Conservation (phyloP, 2,888 invertebrate genomes). For the Hydrotaea diabolus region DNA sequence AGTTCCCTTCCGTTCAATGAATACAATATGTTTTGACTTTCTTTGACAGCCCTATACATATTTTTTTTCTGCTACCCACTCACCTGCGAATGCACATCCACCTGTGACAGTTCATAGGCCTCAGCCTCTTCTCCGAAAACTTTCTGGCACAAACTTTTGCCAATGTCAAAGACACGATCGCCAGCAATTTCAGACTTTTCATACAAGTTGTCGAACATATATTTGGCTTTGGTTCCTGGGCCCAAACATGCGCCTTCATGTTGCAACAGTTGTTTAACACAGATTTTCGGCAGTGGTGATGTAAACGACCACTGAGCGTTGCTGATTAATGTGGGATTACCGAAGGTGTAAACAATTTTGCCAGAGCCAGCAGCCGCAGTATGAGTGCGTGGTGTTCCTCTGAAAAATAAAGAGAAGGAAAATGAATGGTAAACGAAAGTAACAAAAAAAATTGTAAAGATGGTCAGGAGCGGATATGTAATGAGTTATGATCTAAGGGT, state of each 20-base stretch:
- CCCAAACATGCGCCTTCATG: slow-evolving; percentile 81
- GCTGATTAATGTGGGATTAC: slow-evolving; percentile 82
- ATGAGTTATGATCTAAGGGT: no score
- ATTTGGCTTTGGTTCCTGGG: slow-evolving; percentile 78
- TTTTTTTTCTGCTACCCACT: slow-evolving; percentile 40
- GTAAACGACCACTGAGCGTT: slow-evolving; percentile 75
- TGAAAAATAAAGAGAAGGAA: slow-evolving; percentile 48
- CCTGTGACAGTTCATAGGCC: slow-evolving; percentile 77
- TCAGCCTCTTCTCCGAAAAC: slow-evolving; percentile 73
- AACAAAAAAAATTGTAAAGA: neutral
- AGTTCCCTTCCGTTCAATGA: no score
- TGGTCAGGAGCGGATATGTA: neutral
- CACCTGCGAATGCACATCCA: slow-evolving; percentile 76
- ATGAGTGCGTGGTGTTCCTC: slow-evolving; percentile 73
- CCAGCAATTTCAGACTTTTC: slow-evolving; percentile 76
- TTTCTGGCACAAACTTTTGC: slow-evolving; percentile 76
- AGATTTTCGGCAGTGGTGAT: slow-evolving; percentile 72
- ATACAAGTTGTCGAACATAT: slow-evolving; percentile 78
- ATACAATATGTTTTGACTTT: no score
- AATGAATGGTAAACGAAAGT: slow-evolving; percentile 34
- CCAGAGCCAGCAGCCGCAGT: slow-evolving; percentile 81
- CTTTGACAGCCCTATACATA: neutral
- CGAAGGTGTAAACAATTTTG: slow-evolving; percentile 84
- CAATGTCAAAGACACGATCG: slow-evolving; percentile 78
- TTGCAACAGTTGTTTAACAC: slow-evolving; percentile 82